phyloP scores from a whole-genome alignment of 2,797 vertebrate genomes.

The Delichon dasypus region DNA sequence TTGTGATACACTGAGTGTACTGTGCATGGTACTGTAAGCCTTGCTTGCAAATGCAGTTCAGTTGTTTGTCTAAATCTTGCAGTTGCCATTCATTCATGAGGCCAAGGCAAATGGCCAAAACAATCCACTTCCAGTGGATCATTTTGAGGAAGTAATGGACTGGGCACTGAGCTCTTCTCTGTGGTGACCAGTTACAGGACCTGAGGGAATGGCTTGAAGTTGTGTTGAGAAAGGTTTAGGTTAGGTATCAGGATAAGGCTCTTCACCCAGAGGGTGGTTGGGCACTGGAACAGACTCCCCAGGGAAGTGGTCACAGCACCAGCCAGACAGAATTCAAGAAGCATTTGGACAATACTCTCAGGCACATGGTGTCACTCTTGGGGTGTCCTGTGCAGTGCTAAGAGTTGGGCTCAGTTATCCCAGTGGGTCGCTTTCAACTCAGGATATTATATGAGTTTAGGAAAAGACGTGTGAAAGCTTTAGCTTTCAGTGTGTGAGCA shows the following conservation, averaged over 20 bases:
- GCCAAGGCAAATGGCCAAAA: neutral
- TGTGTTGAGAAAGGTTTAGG: neutral
- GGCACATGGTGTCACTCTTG: neutral
- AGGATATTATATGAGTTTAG: neutral
- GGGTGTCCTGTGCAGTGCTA: neutral
- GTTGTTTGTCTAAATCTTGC: neutral
- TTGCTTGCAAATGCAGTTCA: neutral
- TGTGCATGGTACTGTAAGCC: neutral
- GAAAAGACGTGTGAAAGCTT: neutral
- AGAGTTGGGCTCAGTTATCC: neutral
- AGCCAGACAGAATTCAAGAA: neutral
- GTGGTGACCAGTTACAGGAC: neutral
- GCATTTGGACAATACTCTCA: rapidly evolving
- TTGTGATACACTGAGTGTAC: neutral
- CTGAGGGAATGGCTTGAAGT: neutral
- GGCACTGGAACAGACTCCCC: too few species aligned
- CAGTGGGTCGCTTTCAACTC: neutral
- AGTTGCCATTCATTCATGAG: neutral
- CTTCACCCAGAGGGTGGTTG: rapidly evolving
- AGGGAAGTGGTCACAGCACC: neutral
- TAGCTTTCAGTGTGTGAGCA: neutral
- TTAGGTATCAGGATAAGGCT: neutral
- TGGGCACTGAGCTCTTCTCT: neutral
- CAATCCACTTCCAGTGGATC: neutral
- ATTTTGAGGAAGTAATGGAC: neutral